A percentile compares a stretch with the other conserved stretches of the same genome.
phyloP scores from a whole-genome alignment of 2,797 vertebrate species.

The Xyrichtys novacula region DNA sequence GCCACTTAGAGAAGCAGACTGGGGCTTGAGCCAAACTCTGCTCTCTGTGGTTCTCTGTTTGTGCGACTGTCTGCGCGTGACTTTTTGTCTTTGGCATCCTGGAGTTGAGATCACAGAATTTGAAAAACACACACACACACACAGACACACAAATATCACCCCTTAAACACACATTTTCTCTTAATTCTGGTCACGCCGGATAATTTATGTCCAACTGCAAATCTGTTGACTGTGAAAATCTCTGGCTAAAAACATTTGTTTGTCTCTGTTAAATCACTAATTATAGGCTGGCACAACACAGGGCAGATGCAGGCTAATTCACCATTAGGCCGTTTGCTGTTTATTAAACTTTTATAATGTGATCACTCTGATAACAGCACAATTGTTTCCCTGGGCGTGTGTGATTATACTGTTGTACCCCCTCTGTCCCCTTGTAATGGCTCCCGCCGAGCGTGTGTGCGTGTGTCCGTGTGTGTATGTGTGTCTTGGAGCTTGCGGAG shows the following conservation, averaged over 20 bases:
- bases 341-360: constrained; percentile 86
- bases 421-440: constrained; percentile 84
- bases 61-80: constrained; percentile 46
- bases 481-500: constrained; percentile 80
- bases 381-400: constrained; percentile 86
- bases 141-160: no score
- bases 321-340: constrained; percentile 84
- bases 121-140: constrained; percentile 1
- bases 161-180: constrained; percentile 28
- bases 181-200: constrained; percentile 37
- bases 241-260: constrained; percentile 77
- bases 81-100: constrained; percentile 34
- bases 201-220: constrained; percentile 55
- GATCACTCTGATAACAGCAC: constrained; percentile 82
- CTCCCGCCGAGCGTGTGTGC: constrained; percentile 65
- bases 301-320: constrained; percentile 83
- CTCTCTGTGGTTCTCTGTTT: constrained; percentile 57
- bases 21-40: constrained; percentile 74
- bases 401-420: constrained; percentile 83
- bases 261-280: constrained; percentile 82
- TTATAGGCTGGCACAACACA: constrained; percentile 78
- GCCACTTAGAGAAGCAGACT: constrained; percentile 79
- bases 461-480: constrained; percentile 36
- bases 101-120: constrained; percentile 47
- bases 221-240: constrained; percentile 68